Evolutionary conservation across 2,113 vertebrate species (phyloP).

Genomic region (Cheilinus undulatus): DNA sequence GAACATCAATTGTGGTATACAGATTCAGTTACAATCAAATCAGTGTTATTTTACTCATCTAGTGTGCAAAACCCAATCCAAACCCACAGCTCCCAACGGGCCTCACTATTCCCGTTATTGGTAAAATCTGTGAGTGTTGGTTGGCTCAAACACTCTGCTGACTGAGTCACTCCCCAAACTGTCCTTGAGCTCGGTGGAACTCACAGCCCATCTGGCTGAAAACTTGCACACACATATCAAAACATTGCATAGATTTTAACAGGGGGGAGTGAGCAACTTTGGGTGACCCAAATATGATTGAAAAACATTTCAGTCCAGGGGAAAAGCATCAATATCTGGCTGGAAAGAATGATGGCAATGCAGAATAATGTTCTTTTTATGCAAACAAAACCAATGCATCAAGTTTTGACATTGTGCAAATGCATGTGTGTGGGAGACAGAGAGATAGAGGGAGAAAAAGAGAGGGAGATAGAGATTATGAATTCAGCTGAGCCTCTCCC

Average conservation of each 20-base stretch:
- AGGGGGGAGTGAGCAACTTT: constrained; percentile 38
- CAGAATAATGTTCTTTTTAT: constrained; percentile 36
- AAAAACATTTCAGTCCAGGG: constrained; percentile 18
- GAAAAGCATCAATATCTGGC: constrained; percentile 35
- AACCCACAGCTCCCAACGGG: constrained; percentile 40
- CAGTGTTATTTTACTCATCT: neutral
- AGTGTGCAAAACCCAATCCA: constrained; percentile 20
- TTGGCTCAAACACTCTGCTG: constrained; percentile 53
- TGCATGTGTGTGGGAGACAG: constrained; percentile 14
- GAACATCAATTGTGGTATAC: neutral
- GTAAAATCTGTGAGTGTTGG: constrained; percentile 56
- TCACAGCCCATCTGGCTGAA: constrained; percentile 71
- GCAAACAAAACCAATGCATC: constrained; percentile 35
- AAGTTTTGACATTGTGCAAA: constrained; percentile 29
- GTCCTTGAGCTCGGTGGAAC: constrained; percentile 73
- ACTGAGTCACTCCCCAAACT: constrained; percentile 76
- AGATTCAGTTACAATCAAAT: constrained; percentile 8
- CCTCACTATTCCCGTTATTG: constrained; percentile 48
- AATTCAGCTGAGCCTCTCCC: constrained; percentile 61
- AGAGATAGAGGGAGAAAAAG: neutral
- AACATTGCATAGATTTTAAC: constrained; percentile 61
- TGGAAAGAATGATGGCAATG: neutral
- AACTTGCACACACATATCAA: constrained; percentile 58
- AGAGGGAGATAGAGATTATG: constrained; percentile 43
- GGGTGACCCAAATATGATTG: constrained; percentile 60